Conservation (phyloP, 2,888 invertebrate species). For the Sarcophaga variegata region DNA sequence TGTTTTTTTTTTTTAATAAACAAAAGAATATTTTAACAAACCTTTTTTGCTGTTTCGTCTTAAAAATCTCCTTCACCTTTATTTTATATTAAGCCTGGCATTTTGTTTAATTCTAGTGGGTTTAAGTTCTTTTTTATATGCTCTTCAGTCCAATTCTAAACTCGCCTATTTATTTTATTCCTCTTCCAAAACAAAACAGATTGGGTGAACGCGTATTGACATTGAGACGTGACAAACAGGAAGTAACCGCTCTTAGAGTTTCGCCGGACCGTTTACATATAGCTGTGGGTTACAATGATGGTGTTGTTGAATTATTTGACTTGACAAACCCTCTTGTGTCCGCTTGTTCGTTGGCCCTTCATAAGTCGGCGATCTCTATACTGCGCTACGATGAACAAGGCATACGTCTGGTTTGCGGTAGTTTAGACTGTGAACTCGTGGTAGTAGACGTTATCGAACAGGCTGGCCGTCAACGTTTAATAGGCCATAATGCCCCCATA, state of each 20-base stretch:
- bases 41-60: no score
- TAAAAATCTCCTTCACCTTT: no score
- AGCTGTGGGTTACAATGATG: slow-evolving; percentile 96
- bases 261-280: slow-evolving; percentile 90
- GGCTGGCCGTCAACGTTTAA: slow-evolving; percentile 92
- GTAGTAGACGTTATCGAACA: slow-evolving; percentile 97
- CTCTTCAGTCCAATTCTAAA: not conserved
- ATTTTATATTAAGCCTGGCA: no score
- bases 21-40: no score
- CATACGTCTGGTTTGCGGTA: slow-evolving; percentile 92
- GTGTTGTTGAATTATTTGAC: slow-evolving; percentile 92
- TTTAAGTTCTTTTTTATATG: no score
- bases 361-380: slow-evolving; percentile 91
- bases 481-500: slow-evolving; percentile 95
- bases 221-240: slow-evolving; percentile 90
- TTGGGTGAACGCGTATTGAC: slow-evolving; percentile 86
- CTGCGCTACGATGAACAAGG: slow-evolving; percentile 92
- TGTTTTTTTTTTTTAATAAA: no score
- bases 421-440: slow-evolving; percentile 95
- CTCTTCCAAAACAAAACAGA: slow-evolving; percentile 64
- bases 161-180: no score
- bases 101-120: no score
- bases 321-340: slow-evolving; percentile 86
- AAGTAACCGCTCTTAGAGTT: slow-evolving; percentile 89
- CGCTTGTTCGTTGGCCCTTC: slow-evolving; percentile 88